Percentiles rank a stretch among this genome's conserved stretches.
Evolutionary conservation across 2,113 vertebrate genomes (phyloP).

Genomic region (Sceloporus tristichus): DNA sequence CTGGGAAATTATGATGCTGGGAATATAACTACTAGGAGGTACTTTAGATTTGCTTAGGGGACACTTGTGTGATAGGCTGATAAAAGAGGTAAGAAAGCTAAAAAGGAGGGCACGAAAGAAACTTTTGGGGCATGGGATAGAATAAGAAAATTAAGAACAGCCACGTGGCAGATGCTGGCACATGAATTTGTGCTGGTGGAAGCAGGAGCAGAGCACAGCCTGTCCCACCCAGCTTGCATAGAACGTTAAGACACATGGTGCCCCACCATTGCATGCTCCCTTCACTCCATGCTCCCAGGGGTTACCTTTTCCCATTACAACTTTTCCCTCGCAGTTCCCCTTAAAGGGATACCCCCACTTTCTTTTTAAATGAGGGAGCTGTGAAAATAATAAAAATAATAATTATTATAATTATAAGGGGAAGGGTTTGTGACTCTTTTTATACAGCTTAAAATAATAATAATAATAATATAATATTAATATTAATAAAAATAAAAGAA

Average conservation of each 20-base stretch:
- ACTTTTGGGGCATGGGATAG: not conserved
- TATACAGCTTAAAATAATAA: constrained; percentile 36
- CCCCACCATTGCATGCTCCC: constrained; percentile 13
- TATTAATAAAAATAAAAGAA: constrained; percentile 38
- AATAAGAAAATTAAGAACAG: not conserved
- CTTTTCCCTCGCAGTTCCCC: constrained; percentile 10
- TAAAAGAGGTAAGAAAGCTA: constrained; percentile 17
- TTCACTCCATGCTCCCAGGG: constrained; percentile 20
- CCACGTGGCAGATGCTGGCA: not conserved
- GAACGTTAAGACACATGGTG: constrained; percentile 16
- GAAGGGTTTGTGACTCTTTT: constrained; percentile 37
- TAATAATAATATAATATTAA: constrained; percentile 29
- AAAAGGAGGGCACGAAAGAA: not conserved
- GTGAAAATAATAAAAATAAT: constrained; percentile 40
- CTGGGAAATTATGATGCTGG: not conserved
- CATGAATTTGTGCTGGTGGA: not conserved
- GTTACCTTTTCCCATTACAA: not conserved
- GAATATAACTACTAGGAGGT: not conserved
- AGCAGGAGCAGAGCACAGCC: not conserved
- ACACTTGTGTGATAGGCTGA: not conserved
- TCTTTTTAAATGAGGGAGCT: constrained; percentile 39
- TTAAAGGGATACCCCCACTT: constrained; percentile 11
- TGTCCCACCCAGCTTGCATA: constrained; percentile 36
- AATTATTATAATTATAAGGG: constrained; percentile 46
- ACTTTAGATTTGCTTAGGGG: not conserved